Evolutionary conservation across 1,140 invertebrate species (phyloP).

Genomic region (Sycobia sp.): DNA sequence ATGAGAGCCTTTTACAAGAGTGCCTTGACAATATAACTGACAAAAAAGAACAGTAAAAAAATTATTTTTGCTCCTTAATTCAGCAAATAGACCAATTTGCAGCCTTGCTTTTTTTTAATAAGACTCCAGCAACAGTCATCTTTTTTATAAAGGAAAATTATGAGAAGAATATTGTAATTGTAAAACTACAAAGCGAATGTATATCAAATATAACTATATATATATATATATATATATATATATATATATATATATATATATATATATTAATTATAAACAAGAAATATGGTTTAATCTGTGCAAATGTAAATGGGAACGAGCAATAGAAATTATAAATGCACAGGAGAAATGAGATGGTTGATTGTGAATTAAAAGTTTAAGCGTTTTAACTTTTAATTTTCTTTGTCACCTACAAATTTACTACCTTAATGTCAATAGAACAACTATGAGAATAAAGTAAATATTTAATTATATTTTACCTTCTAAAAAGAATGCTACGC

Average conservation of each 20-base stretch:
- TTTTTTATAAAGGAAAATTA: constrained; percentile 18
- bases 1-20: constrained; percentile 30
- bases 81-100: constrained; percentile 29
- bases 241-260: constrained; percentile 28
- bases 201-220: constrained; percentile 28
- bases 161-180: constrained; percentile 19
- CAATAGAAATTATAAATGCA: constrained; percentile 19
- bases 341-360: constrained; percentile 2
- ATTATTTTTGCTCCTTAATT: constrained; percentile 28
- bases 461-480: neutral
- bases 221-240: constrained; percentile 30
- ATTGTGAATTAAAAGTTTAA: constrained; percentile 17
- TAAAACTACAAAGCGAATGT: constrained; percentile 11
- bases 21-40: constrained; percentile 28
- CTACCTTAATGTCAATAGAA: neutral
- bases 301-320: constrained; percentile 12
- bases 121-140: constrained; percentile 23
- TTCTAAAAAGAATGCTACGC: constrained; percentile 10
- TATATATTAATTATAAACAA: constrained; percentile 22
- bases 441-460: constrained; percentile 8
- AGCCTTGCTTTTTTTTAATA: constrained; percentile 20
- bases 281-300: constrained; percentile 15
- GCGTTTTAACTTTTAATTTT: constrained; percentile 1
- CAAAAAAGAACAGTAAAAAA: constrained; percentile 22
- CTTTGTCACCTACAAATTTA: neutral